Conservation (phyloP, 37 sponge, comb jelly and placozoan genomes). For the Axinella damicornis region DNA sequence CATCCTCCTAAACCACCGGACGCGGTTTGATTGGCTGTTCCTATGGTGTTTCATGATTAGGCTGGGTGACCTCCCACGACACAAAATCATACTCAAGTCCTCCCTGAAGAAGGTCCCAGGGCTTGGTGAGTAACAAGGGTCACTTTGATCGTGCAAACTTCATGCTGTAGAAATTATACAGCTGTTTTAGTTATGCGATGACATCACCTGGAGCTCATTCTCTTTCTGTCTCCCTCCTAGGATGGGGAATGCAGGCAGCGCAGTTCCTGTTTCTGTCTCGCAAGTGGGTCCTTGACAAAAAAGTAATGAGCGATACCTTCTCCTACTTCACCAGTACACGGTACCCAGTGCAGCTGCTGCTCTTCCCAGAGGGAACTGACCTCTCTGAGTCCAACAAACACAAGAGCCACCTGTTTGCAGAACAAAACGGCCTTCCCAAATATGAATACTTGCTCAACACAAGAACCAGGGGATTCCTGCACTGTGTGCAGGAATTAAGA, state of each 20-base stretch:
- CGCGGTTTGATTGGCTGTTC: conserved; percentile 95
- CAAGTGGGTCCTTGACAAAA: conserved; percentile 84
- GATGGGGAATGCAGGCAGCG: conserved; percentile 86
- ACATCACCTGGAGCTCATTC: not conserved
- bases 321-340: conserved; percentile 55
- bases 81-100: conserved; percentile 80
- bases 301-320: conserved; percentile 37
- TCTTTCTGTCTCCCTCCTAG: conserved; percentile 35
- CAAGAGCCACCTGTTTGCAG: conserved; percentile 69
- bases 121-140: conserved; percentile 65
- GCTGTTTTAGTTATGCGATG: no score
- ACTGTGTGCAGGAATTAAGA: conserved; percentile 62
- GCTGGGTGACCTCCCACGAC: conserved; percentile 42
- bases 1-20: conserved; percentile 92
- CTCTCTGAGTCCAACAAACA: conserved; percentile 62
- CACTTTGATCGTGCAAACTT: not conserved
- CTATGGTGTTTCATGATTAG: conserved; percentile 79
- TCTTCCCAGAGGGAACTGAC: conserved; percentile 98
- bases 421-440: conserved; percentile 64
- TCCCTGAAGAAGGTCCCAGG: conserved; percentile 76
- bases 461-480: conserved; percentile 82
- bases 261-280: conserved; percentile 83
- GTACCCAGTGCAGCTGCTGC: conserved; percentile 82
- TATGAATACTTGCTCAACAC: conserved; percentile 90
- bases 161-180: not conserved